Percentiles rank a stretch among this genome's conserved stretches.
Conservation (phyloP, 2,888 invertebrate species). For the Brenthis daphne region DNA sequence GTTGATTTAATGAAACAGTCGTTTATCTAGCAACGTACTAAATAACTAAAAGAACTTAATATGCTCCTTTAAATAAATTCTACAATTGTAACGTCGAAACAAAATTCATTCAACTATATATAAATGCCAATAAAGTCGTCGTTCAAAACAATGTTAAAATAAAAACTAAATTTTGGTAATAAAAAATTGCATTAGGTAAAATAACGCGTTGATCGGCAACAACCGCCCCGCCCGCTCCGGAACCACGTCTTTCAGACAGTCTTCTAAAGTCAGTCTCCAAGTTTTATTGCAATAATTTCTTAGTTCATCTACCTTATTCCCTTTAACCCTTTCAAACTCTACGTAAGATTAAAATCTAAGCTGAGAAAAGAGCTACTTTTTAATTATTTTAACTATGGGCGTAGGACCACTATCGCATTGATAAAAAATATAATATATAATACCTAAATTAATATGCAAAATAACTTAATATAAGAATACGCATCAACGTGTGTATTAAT, state of each 20-base stretch:
- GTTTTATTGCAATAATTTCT: conserved; percentile 78
- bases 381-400: conserved; percentile 40
- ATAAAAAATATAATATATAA: conserved; percentile 51
- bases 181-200: conserved; percentile 44
- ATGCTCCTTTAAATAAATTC: conserved; percentile 15
- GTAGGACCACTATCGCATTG: conserved; percentile 34
- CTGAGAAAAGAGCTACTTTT: conserved; percentile 52
- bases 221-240: conserved; percentile 45
- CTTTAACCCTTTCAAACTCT: conserved; percentile 52
- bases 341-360: conserved; percentile 54
- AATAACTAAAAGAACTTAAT: conserved; percentile 36
- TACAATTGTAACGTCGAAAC: conserved; percentile 42
- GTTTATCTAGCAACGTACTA: conserved; percentile 29
- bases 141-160: conserved; percentile 46
- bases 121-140: conserved; percentile 39
- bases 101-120: conserved; percentile 43
- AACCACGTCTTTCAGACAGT: conserved; percentile 75
- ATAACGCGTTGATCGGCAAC: conserved; percentile 39
- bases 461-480: conserved; percentile 68
- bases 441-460: conserved; percentile 66
- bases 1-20: conserved; percentile 27
- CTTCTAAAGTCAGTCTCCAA: conserved; percentile 81
- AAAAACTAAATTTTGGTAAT: conserved; percentile 61
- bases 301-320: conserved; percentile 62
- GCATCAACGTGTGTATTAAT: conserved; percentile 61